These are phyloP conservation scores for Colletes collaris DNA, from an alignment of 2,888 invertebrate species.

Conservation along the genomic window DNA sequence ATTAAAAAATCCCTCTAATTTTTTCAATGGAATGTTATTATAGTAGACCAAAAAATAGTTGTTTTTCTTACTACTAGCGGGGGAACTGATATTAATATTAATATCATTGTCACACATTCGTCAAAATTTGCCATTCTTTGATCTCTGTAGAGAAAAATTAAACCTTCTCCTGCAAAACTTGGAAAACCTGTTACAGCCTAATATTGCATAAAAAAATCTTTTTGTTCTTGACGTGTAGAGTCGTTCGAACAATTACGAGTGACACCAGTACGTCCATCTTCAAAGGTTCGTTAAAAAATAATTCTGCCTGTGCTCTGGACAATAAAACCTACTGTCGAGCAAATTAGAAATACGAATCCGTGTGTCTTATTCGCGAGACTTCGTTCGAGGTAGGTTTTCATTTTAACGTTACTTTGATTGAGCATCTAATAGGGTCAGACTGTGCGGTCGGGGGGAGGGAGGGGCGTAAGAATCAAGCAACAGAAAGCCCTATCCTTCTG, in stretches of 20 bases:
- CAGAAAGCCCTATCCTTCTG: conserved; percentile 1
- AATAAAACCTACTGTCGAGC: conserved; percentile 4
- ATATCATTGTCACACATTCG: too few relatives aligned
- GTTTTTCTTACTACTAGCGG: too few relatives aligned
- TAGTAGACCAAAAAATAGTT: too few relatives aligned
- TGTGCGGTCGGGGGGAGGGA: conserved; percentile 19
- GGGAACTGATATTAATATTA: too few relatives aligned
- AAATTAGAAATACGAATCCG: conserved; percentile 27
- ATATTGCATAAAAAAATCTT: too few relatives aligned
- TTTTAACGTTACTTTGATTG: conserved; percentile 49
- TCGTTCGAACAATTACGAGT: conserved; percentile 33
- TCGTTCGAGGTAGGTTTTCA: conserved; percentile 66
- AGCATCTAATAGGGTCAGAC: conserved; percentile 52
- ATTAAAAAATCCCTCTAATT: too few relatives aligned
- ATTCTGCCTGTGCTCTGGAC: conserved; percentile 1
- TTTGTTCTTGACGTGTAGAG: background rate
- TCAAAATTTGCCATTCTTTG: too few relatives aligned
- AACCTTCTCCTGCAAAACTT: too few relatives aligned
- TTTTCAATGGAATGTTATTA: too few relatives aligned
- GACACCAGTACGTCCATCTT: background rate
- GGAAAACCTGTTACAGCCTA: too few relatives aligned
- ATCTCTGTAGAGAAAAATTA: too few relatives aligned
- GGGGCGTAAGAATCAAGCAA: conserved; percentile 30
- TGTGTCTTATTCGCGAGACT: conserved; percentile 45
- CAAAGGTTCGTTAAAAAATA: conserved; percentile 21